Evolutionary conservation across 1,140 invertebrate species (phyloP).

Genomic region (Diabrotica virgifera): DNA sequence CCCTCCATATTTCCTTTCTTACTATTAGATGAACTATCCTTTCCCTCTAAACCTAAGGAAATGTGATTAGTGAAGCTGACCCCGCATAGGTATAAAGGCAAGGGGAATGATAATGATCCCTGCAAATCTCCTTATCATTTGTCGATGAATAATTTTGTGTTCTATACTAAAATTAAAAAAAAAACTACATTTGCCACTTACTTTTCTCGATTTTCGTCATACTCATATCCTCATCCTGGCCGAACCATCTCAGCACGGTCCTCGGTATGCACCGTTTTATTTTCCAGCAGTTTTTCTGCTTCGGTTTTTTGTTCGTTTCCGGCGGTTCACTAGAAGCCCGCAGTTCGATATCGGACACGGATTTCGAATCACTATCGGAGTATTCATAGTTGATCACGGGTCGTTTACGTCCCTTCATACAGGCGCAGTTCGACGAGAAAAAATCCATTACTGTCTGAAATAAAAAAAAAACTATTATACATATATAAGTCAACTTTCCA

Average conservation of each 20-base stretch:
- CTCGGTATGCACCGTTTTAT: slow-evolving; percentile 31
- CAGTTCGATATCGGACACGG: slow-evolving; percentile 25
- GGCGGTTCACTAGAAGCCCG: slow-evolving; percentile 11
- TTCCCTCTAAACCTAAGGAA: no score
- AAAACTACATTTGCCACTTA: slow-evolving; percentile 50
- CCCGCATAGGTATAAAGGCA: no score
- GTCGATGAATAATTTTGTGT: no score
- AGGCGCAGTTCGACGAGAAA: slow-evolving; percentile 27
- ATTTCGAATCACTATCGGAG: slow-evolving; percentile 26
- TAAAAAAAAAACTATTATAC: not conserved
- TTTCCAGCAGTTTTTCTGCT: slow-evolving; percentile 24
- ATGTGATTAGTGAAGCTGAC: no score
- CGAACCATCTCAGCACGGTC: slow-evolving; percentile 33
- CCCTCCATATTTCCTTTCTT: no score
- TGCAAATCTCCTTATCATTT: no score
- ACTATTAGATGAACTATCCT: no score
- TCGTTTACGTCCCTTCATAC: slow-evolving; percentile 25
- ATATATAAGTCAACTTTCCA: no score
- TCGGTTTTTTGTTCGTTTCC: slow-evolving; percentile 16
- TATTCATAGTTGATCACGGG: slow-evolving; percentile 30
- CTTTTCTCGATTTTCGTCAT: slow-evolving; percentile 68
- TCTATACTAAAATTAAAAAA: not conserved
- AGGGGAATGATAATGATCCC: no score
- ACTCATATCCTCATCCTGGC: slow-evolving; percentile 53
- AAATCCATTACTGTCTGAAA: slow-evolving; percentile 18